Evolutionary conservation across 2,113 vertebrate species (phyloP).

Genomic region (Furnarius figulus): DNA sequence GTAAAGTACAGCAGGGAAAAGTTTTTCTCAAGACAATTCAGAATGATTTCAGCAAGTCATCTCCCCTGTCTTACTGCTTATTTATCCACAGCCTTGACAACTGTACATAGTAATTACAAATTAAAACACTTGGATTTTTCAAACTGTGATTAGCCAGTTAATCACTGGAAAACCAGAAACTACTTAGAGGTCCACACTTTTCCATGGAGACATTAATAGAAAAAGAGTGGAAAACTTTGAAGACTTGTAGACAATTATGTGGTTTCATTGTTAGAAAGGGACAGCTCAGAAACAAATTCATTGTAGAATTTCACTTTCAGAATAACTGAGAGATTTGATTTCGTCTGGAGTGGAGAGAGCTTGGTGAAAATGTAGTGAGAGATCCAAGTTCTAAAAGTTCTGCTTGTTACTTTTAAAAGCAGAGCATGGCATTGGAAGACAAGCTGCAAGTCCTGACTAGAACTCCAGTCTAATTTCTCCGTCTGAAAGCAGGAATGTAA

Average conservation of each 20-base stretch:
- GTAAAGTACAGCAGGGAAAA: background rate
- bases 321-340: background rate
- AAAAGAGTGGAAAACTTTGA: background rate
- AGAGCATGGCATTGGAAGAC: background rate
- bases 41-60: background rate
- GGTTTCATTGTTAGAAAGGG: background rate
- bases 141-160: background rate
- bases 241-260: background rate
- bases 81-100: background rate
- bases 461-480: background rate
- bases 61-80: background rate
- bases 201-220: background rate
- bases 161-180: background rate
- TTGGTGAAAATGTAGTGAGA: background rate
- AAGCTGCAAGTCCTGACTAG: background rate
- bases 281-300: background rate
- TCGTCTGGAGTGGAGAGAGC: background rate
- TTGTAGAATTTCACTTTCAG: background rate
- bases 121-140: background rate
- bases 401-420: background rate
- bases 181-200: background rate
- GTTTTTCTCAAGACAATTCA: background rate
- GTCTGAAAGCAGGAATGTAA: fast-evolving
- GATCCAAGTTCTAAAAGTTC: background rate
- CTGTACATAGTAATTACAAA: background rate